Percentiles rank a stretch among this genome's conserved stretches.
These are phyloP conservation scores for Tichodroma muraria DNA, from an alignment of 2,113 vertebrate genomes.

Conservation along the genomic window DNA sequence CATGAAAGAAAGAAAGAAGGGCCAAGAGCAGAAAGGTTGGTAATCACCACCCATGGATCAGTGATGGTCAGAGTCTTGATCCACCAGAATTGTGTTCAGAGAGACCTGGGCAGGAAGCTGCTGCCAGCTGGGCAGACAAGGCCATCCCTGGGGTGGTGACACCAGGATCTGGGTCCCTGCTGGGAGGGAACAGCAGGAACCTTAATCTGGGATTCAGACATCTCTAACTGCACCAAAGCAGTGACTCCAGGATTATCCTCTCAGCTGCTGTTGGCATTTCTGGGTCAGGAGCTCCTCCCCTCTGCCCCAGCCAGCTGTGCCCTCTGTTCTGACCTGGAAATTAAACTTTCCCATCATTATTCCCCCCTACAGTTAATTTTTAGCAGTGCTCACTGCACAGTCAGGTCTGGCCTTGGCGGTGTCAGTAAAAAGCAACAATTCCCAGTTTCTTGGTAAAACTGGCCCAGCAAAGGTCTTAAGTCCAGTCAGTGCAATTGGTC, in stretches of 20 bases:
- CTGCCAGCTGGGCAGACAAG: background rate
- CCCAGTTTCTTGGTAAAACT: background rate
- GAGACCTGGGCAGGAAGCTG: background rate
- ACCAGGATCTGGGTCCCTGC: background rate
- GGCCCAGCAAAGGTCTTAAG: background rate
- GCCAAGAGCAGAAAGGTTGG: background rate
- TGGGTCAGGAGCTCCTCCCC: background rate
- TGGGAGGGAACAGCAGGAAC: background rate
- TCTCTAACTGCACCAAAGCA: background rate
- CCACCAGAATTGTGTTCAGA: background rate
- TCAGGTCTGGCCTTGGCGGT: background rate
- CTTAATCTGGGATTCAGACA: fast-evolving
- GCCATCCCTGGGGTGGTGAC: background rate
- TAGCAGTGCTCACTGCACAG: background rate
- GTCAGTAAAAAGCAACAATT: background rate
- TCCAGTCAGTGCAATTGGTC: fast-evolving
- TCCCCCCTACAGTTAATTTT: background rate
- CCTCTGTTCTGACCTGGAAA: background rate
- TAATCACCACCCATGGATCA: background rate
- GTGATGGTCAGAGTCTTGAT: background rate
- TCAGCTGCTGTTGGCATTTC: background rate
- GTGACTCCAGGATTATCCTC: background rate
- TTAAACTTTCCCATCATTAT: fast-evolving
- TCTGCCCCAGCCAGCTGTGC: background rate
- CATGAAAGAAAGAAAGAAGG: background rate